A percentile compares a stretch with the other conserved stretches of the same genome.
Evolutionary conservation across 2,888 invertebrate species (phyloP).

Genomic region (Drosophila siamana): DNA sequence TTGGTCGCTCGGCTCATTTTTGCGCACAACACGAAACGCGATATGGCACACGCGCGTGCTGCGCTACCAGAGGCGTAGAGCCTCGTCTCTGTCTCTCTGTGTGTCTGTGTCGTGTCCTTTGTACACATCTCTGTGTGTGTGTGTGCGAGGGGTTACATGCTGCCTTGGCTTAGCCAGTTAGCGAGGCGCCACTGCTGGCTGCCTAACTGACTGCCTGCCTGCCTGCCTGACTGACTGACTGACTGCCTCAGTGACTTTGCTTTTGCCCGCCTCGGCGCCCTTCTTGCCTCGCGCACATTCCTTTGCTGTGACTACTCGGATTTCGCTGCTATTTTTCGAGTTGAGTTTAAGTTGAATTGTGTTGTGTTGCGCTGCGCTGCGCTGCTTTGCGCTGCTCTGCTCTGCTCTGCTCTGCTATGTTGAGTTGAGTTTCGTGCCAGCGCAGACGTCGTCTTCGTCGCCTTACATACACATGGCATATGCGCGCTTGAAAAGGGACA

Average conservation of each 20-base stretch:
- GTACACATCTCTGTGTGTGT: constrained; percentile 11
- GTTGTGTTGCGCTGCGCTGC: constrained; percentile 54
- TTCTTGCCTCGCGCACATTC: background rate
- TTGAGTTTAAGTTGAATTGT: constrained; percentile 73
- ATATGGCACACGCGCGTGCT: constrained; percentile 73
- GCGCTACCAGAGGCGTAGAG: constrained; percentile 51
- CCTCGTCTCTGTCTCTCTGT: background rate
- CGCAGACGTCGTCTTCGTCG: constrained; percentile 64
- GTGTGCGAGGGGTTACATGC: constrained; percentile 4
- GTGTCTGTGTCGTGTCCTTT: background rate
- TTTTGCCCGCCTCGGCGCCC: background rate
- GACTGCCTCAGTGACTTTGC: constrained; percentile 11
- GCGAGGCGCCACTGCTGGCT: constrained; percentile 68
- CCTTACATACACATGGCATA: constrained; percentile 59
- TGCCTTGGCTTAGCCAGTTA: constrained; percentile 67
- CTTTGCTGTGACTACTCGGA: constrained; percentile 28
- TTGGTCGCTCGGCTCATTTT: constrained; percentile 68
- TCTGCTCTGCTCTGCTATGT: constrained; percentile 31
- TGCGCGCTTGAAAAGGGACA: constrained; percentile 71
- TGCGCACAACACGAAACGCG: constrained; percentile 78
- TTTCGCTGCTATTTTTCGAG: constrained; percentile 56
- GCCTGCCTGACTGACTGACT: constrained; percentile 34
- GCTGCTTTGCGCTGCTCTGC: constrained; percentile 18
- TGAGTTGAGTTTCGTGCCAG: constrained; percentile 67
- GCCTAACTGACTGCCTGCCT: constrained; percentile 42